These are phyloP conservation scores for Zophobas atratus DNA, from an alignment of 1,140 invertebrate species.

Conservation along the genomic window DNA sequence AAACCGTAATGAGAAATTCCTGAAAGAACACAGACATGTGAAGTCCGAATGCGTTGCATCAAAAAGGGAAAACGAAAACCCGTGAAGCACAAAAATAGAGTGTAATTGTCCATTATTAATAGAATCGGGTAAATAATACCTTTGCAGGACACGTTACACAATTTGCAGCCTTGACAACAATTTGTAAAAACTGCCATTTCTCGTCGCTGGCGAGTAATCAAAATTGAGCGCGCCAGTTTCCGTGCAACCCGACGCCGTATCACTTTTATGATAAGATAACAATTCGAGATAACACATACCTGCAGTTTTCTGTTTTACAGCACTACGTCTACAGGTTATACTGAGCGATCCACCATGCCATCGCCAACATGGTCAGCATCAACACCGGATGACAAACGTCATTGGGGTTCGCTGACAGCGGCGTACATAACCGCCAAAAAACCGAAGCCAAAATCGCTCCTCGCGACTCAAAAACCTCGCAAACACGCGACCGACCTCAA, in stretches of 20 bases:
- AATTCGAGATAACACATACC: conserved; percentile 38
- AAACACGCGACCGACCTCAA: background rate
- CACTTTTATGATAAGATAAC: conserved; percentile 9
- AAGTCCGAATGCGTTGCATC: background rate
- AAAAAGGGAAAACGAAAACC: background rate
- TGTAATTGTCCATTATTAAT: conserved; percentile 39
- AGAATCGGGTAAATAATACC: conserved; percentile 23
- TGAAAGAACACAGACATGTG: too few species aligned
- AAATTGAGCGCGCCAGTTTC: conserved; percentile 21
- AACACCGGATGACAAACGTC: conserved; percentile 42
- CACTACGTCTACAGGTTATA: conserved; percentile 56
- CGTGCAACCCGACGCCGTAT: background rate
- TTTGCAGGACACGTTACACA: conserved; percentile 43
- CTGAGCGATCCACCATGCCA: conserved; percentile 57
- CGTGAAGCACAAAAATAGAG: background rate
- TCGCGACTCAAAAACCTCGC: background rate
- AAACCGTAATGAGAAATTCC: too few species aligned
- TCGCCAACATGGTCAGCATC: conserved; percentile 52
- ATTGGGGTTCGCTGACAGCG: conserved; percentile 22
- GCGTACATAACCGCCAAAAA: conserved; percentile 27
- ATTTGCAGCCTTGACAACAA: conserved; percentile 43
- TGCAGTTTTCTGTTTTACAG: conserved; percentile 55
- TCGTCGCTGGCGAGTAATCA: conserved; percentile 15
- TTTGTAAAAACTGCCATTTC: conserved; percentile 38
- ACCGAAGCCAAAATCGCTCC: conserved; percentile 1